A percentile compares a stretch with the other conserved stretches of the same genome.
Evolutionary conservation across 2,113 vertebrate genomes (phyloP).

Genomic region (Gracilinanus agilis): DNA sequence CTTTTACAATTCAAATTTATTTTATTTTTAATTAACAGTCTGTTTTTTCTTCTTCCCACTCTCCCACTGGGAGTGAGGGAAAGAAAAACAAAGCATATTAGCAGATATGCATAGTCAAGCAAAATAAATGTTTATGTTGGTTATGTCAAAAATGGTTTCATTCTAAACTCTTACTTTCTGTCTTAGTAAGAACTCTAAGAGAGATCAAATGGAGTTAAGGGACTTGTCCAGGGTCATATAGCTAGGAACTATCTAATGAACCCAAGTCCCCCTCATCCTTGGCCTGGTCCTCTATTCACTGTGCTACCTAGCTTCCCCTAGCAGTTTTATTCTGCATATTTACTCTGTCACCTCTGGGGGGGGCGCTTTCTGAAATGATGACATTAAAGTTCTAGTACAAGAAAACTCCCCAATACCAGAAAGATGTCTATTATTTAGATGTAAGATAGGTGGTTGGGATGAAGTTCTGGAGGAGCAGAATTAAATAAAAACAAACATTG

Average conservation of each 20-base stretch:
- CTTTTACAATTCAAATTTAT: neutral
- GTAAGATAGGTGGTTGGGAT: neutral
- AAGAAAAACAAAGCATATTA: neutral
- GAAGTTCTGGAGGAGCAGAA: neutral
- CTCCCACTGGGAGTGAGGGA: neutral
- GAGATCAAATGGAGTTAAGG: no score
- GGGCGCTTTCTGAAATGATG: neutral
- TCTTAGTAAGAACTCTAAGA: no score
- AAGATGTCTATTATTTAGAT: neutral
- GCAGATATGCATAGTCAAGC: neutral
- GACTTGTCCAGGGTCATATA: no score
- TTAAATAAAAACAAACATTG: neutral
- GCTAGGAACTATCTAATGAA: no score
- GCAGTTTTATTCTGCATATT: neutral
- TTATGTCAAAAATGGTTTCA: neutral
- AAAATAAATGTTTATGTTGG: neutral
- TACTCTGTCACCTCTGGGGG: neutral
- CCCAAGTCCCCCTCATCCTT: no score
- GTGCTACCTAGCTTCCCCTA: no score
- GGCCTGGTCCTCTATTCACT: no score
- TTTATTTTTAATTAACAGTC: neutral
- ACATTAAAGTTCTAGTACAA: neutral
- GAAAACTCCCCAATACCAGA: neutral
- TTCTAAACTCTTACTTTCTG: no score
- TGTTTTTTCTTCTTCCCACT: neutral